Percentiles rank a stretch among this genome's conserved stretches.
These are phyloP conservation scores for Magallana gigas DNA, from an alignment of 1,140 invertebrate species.

Conservation along the genomic window DNA sequence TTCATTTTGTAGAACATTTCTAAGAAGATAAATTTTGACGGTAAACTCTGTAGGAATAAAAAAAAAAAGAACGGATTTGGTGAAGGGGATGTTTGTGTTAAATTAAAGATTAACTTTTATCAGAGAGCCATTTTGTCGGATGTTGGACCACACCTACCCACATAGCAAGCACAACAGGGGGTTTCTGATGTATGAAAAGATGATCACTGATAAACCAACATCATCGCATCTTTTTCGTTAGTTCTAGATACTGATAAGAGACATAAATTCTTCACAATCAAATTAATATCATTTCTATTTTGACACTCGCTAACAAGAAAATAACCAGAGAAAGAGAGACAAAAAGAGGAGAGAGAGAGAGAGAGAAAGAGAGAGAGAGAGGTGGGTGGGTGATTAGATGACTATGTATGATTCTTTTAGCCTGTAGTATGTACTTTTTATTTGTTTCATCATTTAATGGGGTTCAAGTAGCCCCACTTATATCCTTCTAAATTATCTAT, in stretches of 20 bases:
- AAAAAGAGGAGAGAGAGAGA: background rate
- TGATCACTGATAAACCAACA: background rate
- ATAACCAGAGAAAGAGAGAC: background rate
- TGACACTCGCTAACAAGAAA: background rate
- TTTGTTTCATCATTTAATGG: background rate
- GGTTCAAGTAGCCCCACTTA: background rate
- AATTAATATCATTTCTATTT: conserved; percentile 5
- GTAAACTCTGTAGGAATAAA: background rate
- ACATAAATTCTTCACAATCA: background rate
- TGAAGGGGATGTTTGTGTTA: background rate
- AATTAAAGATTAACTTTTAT: conserved; percentile 25
- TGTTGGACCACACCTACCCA: background rate
- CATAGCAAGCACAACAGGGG: conserved; percentile 5
- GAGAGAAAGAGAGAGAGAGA: too few species aligned
- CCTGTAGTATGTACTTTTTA: background rate
- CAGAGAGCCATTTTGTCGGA: conserved; percentile 5
- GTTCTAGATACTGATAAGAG: background rate
- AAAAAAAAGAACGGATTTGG: background rate
- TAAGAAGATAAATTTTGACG: conserved; percentile 13
- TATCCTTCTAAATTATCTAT: background rate
- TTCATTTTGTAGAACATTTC: conserved; percentile 27
- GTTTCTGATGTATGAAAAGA: background rate
- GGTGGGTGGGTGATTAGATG: too few species aligned
- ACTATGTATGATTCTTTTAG: too few species aligned
- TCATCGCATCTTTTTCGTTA: conserved; percentile 19